A percentile compares a stretch with the other conserved stretches of the same genome.
These are phyloP conservation scores for Patiria miniata DNA, from an alignment of 35 echinoderm and acorn worm genomes.

Conservation along the genomic window DNA sequence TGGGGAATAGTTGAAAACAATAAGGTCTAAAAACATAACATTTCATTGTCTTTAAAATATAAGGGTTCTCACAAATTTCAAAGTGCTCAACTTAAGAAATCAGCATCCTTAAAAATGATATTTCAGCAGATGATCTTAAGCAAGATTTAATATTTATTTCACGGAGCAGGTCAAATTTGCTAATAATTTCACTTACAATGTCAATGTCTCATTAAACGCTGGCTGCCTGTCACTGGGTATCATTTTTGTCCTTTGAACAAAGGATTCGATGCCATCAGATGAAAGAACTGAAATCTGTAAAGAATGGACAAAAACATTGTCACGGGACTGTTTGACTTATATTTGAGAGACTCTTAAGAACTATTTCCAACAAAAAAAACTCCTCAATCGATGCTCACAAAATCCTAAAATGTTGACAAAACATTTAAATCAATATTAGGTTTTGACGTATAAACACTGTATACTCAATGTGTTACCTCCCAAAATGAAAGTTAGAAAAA, in stretches of 20 bases:
- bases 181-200: slow-evolving; percentile 6
- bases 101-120: too few relatives aligned
- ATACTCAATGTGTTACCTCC: too few relatives aligned
- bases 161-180: too few relatives aligned
- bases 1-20: neutral
- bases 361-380: neutral
- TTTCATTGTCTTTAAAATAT: neutral
- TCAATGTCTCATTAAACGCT: slow-evolving; percentile 2
- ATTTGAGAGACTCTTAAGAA: neutral
- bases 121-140: neutral
- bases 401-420: neutral
- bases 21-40: neutral
- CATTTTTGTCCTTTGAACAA: neutral
- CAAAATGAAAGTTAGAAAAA: too few relatives aligned
- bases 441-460: neutral
- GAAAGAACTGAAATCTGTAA: neutral
- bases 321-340: neutral
- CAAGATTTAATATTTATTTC: too few relatives aligned
- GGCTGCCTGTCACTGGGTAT: neutral
- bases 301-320: neutral
- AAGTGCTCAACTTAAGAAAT: too few relatives aligned
- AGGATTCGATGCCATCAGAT: neutral
- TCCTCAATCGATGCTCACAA: neutral
- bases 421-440: neutral
- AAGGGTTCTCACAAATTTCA: too few relatives aligned